Evolutionary conservation across 2,888 invertebrate species (phyloP).

Genomic region (Hirtodrosophila cameraria): DNA sequence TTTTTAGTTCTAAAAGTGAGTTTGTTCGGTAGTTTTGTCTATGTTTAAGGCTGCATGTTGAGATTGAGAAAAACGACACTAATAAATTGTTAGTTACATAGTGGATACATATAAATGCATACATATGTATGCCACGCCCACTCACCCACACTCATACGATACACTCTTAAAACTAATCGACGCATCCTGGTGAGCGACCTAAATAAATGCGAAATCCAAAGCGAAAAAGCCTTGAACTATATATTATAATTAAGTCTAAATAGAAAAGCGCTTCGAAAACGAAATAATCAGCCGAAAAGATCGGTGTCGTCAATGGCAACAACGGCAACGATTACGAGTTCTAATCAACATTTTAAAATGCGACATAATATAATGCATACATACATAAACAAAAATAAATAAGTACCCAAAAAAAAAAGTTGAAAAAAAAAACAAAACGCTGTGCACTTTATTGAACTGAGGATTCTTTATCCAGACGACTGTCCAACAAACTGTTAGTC

Average conservation of each 20-base stretch:
- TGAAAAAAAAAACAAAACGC: slow-evolving; percentile 31
- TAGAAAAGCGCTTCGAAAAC: slow-evolving; percentile 53
- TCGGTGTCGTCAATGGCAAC: slow-evolving; percentile 65
- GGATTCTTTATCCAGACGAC: slow-evolving; percentile 57
- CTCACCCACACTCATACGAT: slow-evolving; percentile 14
- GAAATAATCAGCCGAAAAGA: slow-evolving; percentile 65
- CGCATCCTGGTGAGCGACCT: slow-evolving; percentile 67
- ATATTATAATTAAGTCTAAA: slow-evolving; percentile 40
- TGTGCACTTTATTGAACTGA: slow-evolving; percentile 55
- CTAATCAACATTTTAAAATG: slow-evolving; percentile 62
- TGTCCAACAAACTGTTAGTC: slow-evolving; percentile 65
- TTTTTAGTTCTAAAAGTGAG: slow-evolving; percentile 68
- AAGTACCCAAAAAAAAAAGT: slow-evolving; percentile 20
- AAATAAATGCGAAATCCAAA: slow-evolving; percentile 45
- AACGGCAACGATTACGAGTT: slow-evolving; percentile 55
- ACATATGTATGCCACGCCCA: slow-evolving; percentile 12
- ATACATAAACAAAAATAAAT: no score
- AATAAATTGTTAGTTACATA: slow-evolving; percentile 62
- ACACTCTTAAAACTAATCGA: slow-evolving; percentile 48
- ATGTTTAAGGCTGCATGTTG: slow-evolving; percentile 68
- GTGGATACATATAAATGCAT: no score
- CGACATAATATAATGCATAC: slow-evolving; percentile 18
- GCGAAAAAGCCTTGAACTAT: slow-evolving; percentile 56
- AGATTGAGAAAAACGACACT: slow-evolving; percentile 46
- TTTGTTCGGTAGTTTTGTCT: slow-evolving; percentile 66